A percentile compares a stretch with the other conserved stretches of the same genome.
These are phyloP conservation scores for Pemphigus obesinymphae DNA, from an alignment of 1,140 invertebrate genomes.

Conservation along the genomic window DNA sequence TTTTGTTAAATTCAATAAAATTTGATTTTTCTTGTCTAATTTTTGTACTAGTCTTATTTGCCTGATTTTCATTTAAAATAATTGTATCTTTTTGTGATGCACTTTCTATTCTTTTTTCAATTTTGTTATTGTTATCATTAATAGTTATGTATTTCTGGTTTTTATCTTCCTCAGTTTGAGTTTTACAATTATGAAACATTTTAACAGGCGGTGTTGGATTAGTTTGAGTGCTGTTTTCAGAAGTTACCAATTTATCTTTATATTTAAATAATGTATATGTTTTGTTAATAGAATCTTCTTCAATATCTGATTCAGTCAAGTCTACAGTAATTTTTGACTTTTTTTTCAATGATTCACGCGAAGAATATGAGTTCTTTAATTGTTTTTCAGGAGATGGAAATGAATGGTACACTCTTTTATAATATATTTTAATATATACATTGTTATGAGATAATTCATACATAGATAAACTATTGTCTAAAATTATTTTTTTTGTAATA, in stretches of 20 bases:
- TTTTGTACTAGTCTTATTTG: not conserved
- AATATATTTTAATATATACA: not conserved
- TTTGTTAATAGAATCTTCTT: not conserved
- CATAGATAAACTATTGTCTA: not conserved
- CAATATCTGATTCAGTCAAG: not conserved
- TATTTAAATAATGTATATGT: not conserved
- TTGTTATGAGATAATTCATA: not conserved
- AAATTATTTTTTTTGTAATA: not conserved
- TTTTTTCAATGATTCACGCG: not conserved
- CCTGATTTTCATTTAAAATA: not conserved
- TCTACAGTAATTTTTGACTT: not conserved
- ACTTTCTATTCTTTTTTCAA: not conserved
- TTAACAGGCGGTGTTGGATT: not conserved
- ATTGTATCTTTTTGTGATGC: not conserved
- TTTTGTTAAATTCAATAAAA: not conserved
- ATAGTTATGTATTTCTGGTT: not conserved
- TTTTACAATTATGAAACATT: not conserved
- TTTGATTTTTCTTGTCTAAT: not conserved
- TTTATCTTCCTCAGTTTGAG: not conserved
- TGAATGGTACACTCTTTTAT: slow-evolving; percentile 22
- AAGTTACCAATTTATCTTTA: not conserved
- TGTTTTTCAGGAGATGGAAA: not conserved
- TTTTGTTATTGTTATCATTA: not conserved
- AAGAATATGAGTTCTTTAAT: not conserved
- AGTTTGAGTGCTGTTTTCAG: not conserved